Percentiles rank a stretch among this genome's conserved stretches.
phyloP scores from a whole-genome alignment of 1,140 invertebrate species.

The Drosophila athabasca region DNA sequence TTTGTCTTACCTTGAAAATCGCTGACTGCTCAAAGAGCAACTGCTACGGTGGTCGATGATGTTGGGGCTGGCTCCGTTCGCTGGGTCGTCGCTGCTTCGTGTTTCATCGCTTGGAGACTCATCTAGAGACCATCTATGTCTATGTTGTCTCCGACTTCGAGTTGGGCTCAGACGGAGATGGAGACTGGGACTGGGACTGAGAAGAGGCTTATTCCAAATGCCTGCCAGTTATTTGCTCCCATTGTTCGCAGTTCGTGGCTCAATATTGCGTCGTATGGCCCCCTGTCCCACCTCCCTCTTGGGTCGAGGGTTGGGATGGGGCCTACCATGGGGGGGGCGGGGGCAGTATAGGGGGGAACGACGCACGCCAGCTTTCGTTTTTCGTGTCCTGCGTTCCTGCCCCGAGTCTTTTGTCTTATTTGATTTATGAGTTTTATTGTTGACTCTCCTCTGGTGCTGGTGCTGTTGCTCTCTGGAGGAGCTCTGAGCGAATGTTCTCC shows the following conservation, averaged over 20 bases:
- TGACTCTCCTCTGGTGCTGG: slow-evolving; percentile 20
- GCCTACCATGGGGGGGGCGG: background rate
- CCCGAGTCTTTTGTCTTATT: slow-evolving; percentile 80
- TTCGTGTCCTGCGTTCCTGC: slow-evolving; percentile 69
- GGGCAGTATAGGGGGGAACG: slow-evolving; percentile 13
- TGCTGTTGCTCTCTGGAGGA: slow-evolving; percentile 15
- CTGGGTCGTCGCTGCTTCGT: slow-evolving; percentile 31
- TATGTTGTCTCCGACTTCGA: slow-evolving; percentile 33
- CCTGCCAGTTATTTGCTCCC: slow-evolving; percentile 80
- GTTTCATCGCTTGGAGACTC: slow-evolving; percentile 46
- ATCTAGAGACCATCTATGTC: slow-evolving; percentile 51
- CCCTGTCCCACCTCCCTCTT: background rate
- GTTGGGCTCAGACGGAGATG: background rate
- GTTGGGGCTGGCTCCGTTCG: background rate
- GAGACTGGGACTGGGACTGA: slow-evolving; percentile 2
- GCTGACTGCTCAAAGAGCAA: slow-evolving; percentile 55
- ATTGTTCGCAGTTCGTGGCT: slow-evolving; percentile 77
- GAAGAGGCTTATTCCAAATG: slow-evolving; percentile 54
- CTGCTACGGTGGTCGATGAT: slow-evolving; percentile 72
- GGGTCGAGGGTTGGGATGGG: background rate
- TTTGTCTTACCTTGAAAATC: slow-evolving; percentile 80
- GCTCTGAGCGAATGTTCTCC: slow-evolving; percentile 19
- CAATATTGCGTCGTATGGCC: slow-evolving; percentile 67
- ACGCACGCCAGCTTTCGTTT: slow-evolving; percentile 63
- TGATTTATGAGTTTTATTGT: slow-evolving; percentile 83